These are phyloP conservation scores for Strix uralensis DNA, from an alignment of 2,113 vertebrate genomes.

Conservation along the genomic window DNA sequence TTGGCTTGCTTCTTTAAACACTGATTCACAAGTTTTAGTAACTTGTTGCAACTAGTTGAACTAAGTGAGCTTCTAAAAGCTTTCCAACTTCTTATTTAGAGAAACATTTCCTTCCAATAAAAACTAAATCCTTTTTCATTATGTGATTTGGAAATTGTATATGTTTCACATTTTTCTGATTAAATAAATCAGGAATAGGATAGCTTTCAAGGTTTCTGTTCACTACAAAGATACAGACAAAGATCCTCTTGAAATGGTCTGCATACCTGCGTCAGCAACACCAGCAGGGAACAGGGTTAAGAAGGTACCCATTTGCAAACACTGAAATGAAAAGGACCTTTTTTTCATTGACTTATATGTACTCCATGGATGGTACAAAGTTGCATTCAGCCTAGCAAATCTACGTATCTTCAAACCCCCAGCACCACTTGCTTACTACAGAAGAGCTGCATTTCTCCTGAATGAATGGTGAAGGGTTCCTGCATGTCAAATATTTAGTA, in stretches of 20 bases:
- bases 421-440: neutral
- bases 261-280: neutral
- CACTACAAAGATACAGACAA: neutral
- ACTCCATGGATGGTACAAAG: neutral
- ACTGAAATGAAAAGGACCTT: neutral
- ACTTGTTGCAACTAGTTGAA: neutral
- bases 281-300: neutral
- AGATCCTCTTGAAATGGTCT: neutral
- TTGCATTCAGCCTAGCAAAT: neutral
- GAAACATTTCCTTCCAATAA: neutral
- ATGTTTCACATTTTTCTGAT: neutral
- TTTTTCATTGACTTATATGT: neutral
- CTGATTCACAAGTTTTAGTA: neutral
- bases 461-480: neutral
- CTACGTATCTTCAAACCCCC: neutral
- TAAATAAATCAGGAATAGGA: neutral
- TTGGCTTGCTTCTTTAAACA: neutral
- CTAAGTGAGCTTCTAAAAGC: neutral
- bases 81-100: neutral
- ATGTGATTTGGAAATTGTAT: neutral
- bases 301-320: neutral
- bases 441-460: neutral
- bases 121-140: neutral
- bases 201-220: neutral
- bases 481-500: neutral